These are phyloP conservation scores for Lota lota DNA, from an alignment of 2,113 vertebrate species.

Conservation along the genomic window DNA sequence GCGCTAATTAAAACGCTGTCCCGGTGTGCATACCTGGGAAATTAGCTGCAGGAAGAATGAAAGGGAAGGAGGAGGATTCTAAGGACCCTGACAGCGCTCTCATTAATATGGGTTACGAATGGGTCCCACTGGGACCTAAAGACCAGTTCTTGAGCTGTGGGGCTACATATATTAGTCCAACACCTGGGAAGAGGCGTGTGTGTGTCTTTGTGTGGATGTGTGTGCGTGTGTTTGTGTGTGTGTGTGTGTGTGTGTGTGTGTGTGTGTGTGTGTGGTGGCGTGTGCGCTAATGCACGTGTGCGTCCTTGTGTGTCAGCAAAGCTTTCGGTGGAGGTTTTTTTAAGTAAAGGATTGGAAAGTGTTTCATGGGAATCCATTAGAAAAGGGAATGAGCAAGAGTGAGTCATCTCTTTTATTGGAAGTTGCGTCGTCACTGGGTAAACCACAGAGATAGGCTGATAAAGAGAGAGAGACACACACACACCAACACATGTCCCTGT, in stretches of 20 bases:
- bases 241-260: constrained; percentile 11
- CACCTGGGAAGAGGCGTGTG: constrained; percentile 5
- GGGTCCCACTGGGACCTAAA: neutral
- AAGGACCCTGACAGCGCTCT: neutral
- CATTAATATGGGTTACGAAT: constrained; percentile 5
- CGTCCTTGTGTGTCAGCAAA: no score
- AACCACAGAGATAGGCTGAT: no score
- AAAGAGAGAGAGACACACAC: constrained; percentile 8
- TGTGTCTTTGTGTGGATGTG: constrained; percentile 8
- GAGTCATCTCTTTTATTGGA: constrained; percentile 37
- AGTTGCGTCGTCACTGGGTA: constrained; percentile 6
- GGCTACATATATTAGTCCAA: constrained; percentile 26
- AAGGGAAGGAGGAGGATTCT: neutral
- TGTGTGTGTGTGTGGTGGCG: neutral
- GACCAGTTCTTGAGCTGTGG: constrained; percentile 7
- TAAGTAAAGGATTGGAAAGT: no score
- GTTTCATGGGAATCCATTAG: constrained; percentile 11
- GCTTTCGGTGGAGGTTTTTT: neutral
- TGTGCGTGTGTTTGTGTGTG: constrained; percentile 1
- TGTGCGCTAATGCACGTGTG: no score
- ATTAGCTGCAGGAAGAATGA: no score
- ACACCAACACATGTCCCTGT: neutral
- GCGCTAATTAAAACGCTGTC: no score
- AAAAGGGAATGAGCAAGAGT: constrained; percentile 10
- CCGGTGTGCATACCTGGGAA: no score